Evolutionary conservation across 2,113 vertebrate species (phyloP), one percentile per base, ranked within the genome.

Genomic region (Rissa tridactyla): DNA sequence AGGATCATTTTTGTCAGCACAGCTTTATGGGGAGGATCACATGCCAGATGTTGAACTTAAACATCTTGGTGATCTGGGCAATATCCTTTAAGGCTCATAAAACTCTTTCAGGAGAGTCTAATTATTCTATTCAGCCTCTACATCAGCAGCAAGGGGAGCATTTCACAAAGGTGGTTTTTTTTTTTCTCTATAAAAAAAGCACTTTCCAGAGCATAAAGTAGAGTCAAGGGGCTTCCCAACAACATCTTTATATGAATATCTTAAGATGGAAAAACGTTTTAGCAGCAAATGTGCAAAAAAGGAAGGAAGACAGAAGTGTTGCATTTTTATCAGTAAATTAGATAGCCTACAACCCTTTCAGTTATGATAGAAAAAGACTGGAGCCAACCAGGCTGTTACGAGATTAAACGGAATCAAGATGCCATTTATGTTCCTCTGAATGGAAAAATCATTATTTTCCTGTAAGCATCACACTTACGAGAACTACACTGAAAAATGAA

Each of bases 381-480:
- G 64, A 86, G n/a, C 42, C 42, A 95, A 44, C 72, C 66, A 94
- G 44, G 10, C 86, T 78, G 16, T 84, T 92, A 76, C 1, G 52
- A 89, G 85, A 94, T 93, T 49, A 95, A 86, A 90, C 91, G 15
- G 32, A 94, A 52, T 84, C 26, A 61, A 60, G 55, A 95, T 95
- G 30, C 34, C 47, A 79, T 96, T 96, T 87, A n/a, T 90, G 44
- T 92, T 97, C 58, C 72, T 96, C 64, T 94, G 40, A 91, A 29
- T 82, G 79, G 30, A 91, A 78, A 22, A 76, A 25, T 64, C 68
- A 32, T 85, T 85, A 32, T 72, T 77, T 96, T 94, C 68, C 49
- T 77, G 29, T 90, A 91, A 86, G 25, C 89, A 47, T 60, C 51
- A 47, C 54, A 15, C 26, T 86, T 94, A 12, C 51, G 70, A 95